Base-by-base conservation (phyloP, 2,888 invertebrate species). In the Lasius fuliginosus region DNA sequence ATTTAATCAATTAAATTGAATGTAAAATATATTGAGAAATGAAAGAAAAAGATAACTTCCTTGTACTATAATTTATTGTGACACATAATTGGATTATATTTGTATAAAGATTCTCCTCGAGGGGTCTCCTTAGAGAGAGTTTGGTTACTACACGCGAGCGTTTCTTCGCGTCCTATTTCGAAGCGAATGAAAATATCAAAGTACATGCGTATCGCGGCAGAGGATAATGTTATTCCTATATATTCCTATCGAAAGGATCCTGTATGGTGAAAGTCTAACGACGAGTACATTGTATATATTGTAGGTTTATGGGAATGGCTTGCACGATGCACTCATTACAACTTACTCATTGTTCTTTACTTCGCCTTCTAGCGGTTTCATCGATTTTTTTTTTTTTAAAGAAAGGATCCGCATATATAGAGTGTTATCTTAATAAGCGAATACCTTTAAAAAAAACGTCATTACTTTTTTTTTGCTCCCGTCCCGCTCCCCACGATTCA, bases 261-360 rank as follows among this genome's bases (percentile, higher is more conserved):
- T 56, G 27, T 49, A 64, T 30, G 42, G 30, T 79, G 33, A 60
- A 79, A 60, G 46, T 79, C 68, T 69, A 60, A 79, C 18, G 79
- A 58, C n/a, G 36, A 60, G 46, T 23, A 68, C 27, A 60, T 60
- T 79, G 60, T 82, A 87, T 71, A 64, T 60, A 82, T 12, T 79
- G 86, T 84, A 71, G 90, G 90, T 90, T 90, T 90, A 90, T 90
- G 88, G 85, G 88, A 79, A 86, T 86, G 87, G 90, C 88, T 84
- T 77, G 84, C 81, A 85, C 64, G 73, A 76, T 83, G 46, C 76
- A 79, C 65, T 82, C 75, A 56, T 85, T 64, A 82, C 71, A 69
- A 58, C 64, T 69, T 75, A 76, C 49, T 69, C 58, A 85, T 82
- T 71, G 71, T 85, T 76, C 53, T 77, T 85, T 85, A 81, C 46